phyloP scores from a whole-genome alignment of 2,797 vertebrate genomes.

The Trachops cirrhosus region DNA sequence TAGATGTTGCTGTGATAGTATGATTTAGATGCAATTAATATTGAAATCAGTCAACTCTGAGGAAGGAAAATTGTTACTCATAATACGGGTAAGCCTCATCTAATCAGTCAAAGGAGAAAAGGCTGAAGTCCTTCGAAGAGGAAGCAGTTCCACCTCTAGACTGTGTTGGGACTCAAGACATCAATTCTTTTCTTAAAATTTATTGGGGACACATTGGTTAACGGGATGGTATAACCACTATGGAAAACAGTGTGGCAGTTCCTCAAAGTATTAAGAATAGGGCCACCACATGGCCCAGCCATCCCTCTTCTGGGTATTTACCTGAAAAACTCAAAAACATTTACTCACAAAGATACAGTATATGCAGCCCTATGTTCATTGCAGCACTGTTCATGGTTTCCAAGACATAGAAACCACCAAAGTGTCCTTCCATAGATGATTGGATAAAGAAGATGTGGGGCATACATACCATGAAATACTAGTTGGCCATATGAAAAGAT shows the following conservation, averaged over 20 bases:
- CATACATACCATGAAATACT: not conserved
- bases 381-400: too few relatives aligned
- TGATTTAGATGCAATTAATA: not conserved
- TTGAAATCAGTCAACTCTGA: not conserved
- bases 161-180: not conserved
- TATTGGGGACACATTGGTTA: not conserved
- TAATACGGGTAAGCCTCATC: not conserved
- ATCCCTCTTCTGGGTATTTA: too few relatives aligned
- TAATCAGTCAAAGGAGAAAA: not conserved
- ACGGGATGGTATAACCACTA: not conserved
- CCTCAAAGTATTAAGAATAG: too few relatives aligned
- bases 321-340: too few relatives aligned
- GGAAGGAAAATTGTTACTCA: not conserved
- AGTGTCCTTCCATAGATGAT: too few relatives aligned
- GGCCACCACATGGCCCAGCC: too few relatives aligned
- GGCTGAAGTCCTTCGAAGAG: not conserved
- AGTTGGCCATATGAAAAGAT: not conserved
- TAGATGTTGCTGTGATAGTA: not conserved
- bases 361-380: too few relatives aligned
- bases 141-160: not conserved
- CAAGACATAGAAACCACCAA: too few relatives aligned
- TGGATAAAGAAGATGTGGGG: too few relatives aligned
- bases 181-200: not conserved
- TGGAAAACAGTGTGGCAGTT: not conserved
- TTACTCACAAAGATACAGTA: too few relatives aligned